Evolutionary conservation across 2,888 invertebrate genomes (phyloP).

Genomic region (Drosophila koepferae): DNA sequence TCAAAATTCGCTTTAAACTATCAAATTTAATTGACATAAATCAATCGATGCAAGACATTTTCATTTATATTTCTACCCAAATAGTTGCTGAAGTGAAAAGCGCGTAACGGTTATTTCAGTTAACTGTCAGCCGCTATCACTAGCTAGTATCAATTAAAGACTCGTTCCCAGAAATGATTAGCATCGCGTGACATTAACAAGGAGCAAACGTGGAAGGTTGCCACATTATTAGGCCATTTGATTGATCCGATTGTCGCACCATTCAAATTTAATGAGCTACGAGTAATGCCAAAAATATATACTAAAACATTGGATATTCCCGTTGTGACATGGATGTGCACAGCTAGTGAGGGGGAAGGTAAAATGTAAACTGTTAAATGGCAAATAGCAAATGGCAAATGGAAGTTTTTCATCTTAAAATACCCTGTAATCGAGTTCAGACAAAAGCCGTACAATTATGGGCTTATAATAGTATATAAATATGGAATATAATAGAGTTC

Average conservation of each 20-base stretch:
- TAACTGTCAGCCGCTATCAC: constrained; percentile 49
- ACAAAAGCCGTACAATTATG: neutral
- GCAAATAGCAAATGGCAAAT: constrained; percentile 13
- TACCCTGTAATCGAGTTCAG: neutral
- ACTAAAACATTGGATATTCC: constrained; percentile 10
- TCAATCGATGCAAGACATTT: neutral
- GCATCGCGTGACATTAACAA: constrained; percentile 41
- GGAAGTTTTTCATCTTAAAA: neutral
- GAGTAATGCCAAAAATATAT: constrained; percentile 41
- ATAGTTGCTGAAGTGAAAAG: constrained; percentile 12
- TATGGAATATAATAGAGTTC: neutral
- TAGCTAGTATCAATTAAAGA: constrained; percentile 36
- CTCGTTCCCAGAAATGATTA: constrained; percentile 33
- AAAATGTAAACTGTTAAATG: neutral
- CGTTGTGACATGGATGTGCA: constrained; percentile 28
- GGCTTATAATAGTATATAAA: neutral
- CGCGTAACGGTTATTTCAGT: constrained; percentile 14
- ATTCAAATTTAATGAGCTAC: constrained; percentile 63
- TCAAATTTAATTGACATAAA: neutral
- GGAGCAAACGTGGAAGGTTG: constrained; percentile 6
- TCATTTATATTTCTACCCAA: neutral
- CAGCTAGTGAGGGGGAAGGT: constrained; percentile 1
- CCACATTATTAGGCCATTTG: constrained; percentile 47
- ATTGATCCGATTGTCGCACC: constrained; percentile 53
- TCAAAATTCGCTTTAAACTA: no score